These are phyloP conservation scores for Habropoda laboriosa DNA, from an alignment of 1,140 invertebrate genomes.

Conservation along the genomic window DNA sequence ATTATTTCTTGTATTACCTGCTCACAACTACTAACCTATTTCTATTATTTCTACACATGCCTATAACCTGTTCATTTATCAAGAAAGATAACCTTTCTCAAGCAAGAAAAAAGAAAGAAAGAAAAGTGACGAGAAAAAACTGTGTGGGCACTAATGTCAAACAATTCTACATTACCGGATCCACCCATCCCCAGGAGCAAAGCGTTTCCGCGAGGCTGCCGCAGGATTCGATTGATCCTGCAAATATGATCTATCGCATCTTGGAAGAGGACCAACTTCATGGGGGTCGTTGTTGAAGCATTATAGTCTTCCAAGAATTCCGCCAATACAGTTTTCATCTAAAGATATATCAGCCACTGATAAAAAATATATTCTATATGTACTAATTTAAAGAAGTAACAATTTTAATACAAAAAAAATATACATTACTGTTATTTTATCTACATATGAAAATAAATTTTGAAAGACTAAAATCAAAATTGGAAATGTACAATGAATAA, in stretches of 20 bases:
- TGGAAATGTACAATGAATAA: too few species aligned
- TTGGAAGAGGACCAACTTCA: slow-evolving; percentile 87
- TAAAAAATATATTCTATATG: too few species aligned
- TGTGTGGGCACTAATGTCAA: too few species aligned
- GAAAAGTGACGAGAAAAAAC: not conserved
- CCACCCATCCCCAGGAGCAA: slow-evolving; percentile 86
- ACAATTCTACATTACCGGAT: slow-evolving; percentile 76
- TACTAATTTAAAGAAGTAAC: too few species aligned
- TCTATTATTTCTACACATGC: too few species aligned
- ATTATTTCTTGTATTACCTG: too few species aligned
- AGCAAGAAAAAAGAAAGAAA: too few species aligned
- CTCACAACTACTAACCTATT: too few species aligned
- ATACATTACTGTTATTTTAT: too few species aligned
- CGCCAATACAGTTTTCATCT: slow-evolving; percentile 75
- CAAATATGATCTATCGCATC: slow-evolving; percentile 87
- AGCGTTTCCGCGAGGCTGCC: slow-evolving; percentile 84
- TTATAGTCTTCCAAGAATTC: slow-evolving; percentile 87
- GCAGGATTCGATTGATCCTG: slow-evolving; percentile 85
- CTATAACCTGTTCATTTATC: not conserved
- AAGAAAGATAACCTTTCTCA: not conserved
- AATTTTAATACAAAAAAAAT: too few species aligned
- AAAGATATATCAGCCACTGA: not conserved
- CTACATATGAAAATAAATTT: too few species aligned
- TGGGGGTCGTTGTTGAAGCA: slow-evolving; percentile 84
- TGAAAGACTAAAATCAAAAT: too few species aligned